Conservation (phyloP, 2,888 invertebrate genomes). For the Cyrtodaria siliqua region DNA sequence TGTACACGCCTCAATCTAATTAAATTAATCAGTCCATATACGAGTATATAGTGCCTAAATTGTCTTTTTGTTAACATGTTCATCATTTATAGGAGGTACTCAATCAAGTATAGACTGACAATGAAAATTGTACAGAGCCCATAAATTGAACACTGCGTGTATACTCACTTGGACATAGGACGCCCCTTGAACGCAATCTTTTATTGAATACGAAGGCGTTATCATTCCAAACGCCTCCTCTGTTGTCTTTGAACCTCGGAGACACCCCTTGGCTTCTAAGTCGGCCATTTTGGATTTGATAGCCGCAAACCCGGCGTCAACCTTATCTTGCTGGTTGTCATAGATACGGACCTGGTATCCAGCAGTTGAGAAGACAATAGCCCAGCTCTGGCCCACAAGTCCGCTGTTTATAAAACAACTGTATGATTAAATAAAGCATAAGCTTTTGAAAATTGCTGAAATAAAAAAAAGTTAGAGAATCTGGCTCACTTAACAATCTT, state of each 20-base stretch:
- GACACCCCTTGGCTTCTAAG: constrained; percentile 87
- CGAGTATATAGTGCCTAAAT: too few species aligned
- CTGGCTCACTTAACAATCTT: too few species aligned
- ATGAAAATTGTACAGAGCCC: too few species aligned
- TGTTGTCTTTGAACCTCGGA: constrained; percentile 91
- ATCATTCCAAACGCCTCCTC: constrained; percentile 92
- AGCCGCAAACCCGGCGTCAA: constrained; percentile 88
- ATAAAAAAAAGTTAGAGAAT: too few species aligned
- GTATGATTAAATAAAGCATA: too few species aligned
- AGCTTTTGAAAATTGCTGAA: too few species aligned
- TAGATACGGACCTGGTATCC: constrained; percentile 95
- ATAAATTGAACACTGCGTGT: too few species aligned
- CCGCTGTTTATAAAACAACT: constrained; percentile 90
- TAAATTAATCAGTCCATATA: too few species aligned
- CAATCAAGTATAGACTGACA: too few species aligned
- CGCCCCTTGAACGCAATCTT: constrained; percentile 91
- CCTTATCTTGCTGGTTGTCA: constrained; percentile 87
- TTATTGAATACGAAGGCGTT: constrained; percentile 90
- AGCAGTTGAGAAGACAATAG: constrained; percentile 96
- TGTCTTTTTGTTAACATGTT: too few species aligned
- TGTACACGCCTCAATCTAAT: too few species aligned
- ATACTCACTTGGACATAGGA: constrained; percentile 89
- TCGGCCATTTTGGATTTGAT: constrained; percentile 89
- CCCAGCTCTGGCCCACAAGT: constrained; percentile 98
- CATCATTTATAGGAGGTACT: too few species aligned